Base-by-base conservation (phyloP, 2,888 invertebrate species). In the Cerastis rubricosa region DNA sequence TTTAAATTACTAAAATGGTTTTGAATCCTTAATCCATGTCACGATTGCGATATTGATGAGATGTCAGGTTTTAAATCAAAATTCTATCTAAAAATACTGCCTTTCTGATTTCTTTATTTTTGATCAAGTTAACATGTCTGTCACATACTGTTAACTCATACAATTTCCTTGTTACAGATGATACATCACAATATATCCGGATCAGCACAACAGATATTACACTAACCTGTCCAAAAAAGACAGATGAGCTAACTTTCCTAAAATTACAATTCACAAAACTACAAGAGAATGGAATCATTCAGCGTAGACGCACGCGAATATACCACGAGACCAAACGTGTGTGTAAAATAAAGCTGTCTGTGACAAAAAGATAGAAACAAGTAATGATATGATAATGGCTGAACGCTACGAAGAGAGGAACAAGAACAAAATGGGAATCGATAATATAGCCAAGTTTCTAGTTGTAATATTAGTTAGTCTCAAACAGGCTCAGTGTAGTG, bases 301-400 rank as follows among this genome's bases (percentile, higher is more conserved):
- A 74, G 76, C 74, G 68, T 87, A 88, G 83, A 87, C 71, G 74
- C 61, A 71, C 70, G 64, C 67, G 25, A 73, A 78, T 75, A 75
- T 29, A 80, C 68, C 25, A 78, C 68, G 64, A 74, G 64, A 76
- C 65, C 77, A 81, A 69, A 87, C 82, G 81, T 73, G 25, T 76
- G 67, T 54, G 61, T 35, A 57, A 78, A 78, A 86, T 76, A 79
- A 81, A 81, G 74, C 40, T 67, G 51, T 49, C 61, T 6, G 45
- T 77, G 40, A 69, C 43, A 70, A 71, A 67, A 6, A 67, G 22
- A 68, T 22, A 74, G 35, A 77, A 75, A 71, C 5, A 88, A 93
- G 94, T 93, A 78, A 94, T 94, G 94, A 87, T 90, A 79, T 92
- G 89, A 95, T 87, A 84, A 95, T 95, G 95, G 93, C 92, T 68